Evolutionary conservation across 2,888 invertebrate genomes (phyloP).

Genomic region (Synanthedon andrenaeformis): DNA sequence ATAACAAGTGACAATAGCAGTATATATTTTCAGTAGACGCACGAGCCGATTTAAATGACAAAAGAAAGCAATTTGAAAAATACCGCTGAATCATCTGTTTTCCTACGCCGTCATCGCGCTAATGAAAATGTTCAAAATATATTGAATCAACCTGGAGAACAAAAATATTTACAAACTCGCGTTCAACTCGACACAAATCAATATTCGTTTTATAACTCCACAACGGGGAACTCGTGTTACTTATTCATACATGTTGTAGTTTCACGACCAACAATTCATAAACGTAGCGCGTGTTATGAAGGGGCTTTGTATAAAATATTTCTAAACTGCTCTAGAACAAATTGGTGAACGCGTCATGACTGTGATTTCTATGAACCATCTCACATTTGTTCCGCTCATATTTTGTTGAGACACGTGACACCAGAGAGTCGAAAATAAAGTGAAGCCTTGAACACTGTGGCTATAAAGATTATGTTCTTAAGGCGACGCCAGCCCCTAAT

Average conservation of each 20-base stretch:
- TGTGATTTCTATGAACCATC: conserved; percentile 17
- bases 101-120: conserved; percentile 24
- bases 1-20: neutral
- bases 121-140: conserved; percentile 26
- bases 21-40: conserved; percentile 8
- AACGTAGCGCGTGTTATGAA: conserved; percentile 1
- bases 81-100: conserved; percentile 23
- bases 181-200: neutral
- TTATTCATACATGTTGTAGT: conserved; percentile 21
- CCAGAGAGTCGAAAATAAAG: conserved; percentile 31
- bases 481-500: no score
- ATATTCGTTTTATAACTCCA: neutral
- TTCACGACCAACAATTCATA: conserved; percentile 25
- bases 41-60: conserved; percentile 34
- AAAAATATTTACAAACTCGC: neutral
- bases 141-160: neutral
- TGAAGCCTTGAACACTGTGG: conserved; percentile 30
- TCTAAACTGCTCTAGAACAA: conserved; percentile 13
- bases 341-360: conserved; percentile 12
- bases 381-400: conserved; percentile 29
- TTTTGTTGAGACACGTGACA: conserved; percentile 28
- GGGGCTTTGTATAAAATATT: conserved; percentile 9
- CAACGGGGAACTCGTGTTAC: neutral
- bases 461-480: conserved; percentile 55
- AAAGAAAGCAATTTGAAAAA: conserved; percentile 37